Evolutionary conservation across 2,888 invertebrate genomes (phyloP).

Genomic region (Campopleginae sp.): DNA sequence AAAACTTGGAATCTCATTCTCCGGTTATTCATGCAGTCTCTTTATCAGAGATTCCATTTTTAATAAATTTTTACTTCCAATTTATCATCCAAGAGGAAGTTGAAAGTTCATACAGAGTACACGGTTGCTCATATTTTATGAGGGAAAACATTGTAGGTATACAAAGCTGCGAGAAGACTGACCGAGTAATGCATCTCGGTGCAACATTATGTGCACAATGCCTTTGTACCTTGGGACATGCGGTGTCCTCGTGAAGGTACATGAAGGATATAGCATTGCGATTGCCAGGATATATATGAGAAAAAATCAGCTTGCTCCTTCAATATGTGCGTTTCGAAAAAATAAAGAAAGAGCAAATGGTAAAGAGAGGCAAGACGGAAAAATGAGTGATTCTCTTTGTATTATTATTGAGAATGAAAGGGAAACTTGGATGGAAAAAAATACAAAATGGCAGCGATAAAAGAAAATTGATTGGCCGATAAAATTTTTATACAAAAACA

Average conservation of each 20-base stretch:
- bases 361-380: not conserved
- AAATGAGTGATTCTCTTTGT: not conserved
- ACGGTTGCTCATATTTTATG: constrained; percentile 4
- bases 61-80: not conserved
- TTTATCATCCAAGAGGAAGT: not conserved
- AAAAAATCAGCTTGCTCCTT: not conserved
- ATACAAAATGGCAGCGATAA: not conserved
- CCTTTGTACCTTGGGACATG: not conserved
- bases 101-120: not conserved
- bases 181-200: not conserved
- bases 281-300: constrained; percentile 2
- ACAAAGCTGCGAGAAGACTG: not conserved
- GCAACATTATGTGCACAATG: constrained; percentile 6
- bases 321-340: not conserved
- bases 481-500: not conserved
- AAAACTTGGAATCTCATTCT: too few species aligned
- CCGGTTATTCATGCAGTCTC: not conserved
- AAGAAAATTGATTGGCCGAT: not conserved
- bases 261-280: not conserved
- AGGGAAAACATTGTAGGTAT: constrained; percentile 1
- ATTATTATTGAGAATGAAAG: not conserved
- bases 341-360: not conserved
- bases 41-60: not conserved
- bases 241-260: not conserved
- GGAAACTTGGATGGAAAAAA: not conserved